Evolutionary conservation across 2,888 invertebrate species (phyloP).

Genomic region (Rhamphomyia laevipes): DNA sequence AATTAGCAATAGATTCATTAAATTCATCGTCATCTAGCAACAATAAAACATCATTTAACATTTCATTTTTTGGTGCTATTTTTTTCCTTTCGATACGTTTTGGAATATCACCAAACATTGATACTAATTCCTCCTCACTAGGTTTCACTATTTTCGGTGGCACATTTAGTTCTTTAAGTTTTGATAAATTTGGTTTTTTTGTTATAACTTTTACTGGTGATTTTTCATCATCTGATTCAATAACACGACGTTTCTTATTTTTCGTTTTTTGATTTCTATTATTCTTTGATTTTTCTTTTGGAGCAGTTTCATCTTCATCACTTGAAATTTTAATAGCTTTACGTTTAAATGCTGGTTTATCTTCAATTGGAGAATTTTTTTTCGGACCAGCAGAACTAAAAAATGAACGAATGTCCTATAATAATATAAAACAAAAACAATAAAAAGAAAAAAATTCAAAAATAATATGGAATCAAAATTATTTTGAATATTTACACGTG

Average conservation of each 20-base stretch:
- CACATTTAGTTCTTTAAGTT: neutral
- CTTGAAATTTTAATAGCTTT: neutral
- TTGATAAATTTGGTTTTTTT: neutral
- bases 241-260: neutral
- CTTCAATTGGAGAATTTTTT: neutral
- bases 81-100: neutral
- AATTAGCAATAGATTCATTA: neutral
- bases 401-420: neutral
- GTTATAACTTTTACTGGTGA: neutral
- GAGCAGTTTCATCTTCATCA: neutral
- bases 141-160: neutral
- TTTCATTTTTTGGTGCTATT: neutral
- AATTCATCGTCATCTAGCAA: neutral
- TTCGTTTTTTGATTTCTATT: neutral
- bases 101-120: neutral
- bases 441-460: neutral
- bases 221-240: neutral
- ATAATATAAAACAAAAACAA: neutral
- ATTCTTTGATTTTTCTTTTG: neutral
- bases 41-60: neutral
- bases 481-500: neutral
- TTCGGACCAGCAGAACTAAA: neutral
- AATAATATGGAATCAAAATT: neutral
- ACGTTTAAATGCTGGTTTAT: neutral
- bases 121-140: neutral